Base-by-base conservation (phyloP, 30 jellyfish, hydroid and myxozoan species). In the Aurelia aurita complex sp. Pacific region DNA sequence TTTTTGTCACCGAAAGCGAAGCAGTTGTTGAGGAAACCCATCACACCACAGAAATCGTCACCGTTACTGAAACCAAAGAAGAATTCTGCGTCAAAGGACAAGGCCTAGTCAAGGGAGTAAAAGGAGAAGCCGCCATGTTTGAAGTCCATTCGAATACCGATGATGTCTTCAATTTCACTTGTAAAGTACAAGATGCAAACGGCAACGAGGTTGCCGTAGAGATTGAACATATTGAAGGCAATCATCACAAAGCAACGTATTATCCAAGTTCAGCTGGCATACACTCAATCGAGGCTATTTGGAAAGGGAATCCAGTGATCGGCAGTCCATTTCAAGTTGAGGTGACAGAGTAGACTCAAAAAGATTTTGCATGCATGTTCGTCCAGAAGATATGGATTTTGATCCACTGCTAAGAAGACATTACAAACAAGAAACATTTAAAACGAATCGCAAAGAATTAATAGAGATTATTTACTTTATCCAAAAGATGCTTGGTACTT, bases 161-260 rank as follows among this genome's bases (percentile, higher is more conserved):
- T 50, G 83, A 81, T 17, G 78, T 66, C 36, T 55, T 62, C 14
- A 64, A 69, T 40, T 81, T 81, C 53, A 62, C 79, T 68, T 81
- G 90, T 64, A 81, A 81, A 43, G 64, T 81, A 14, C 77, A 55
- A 50, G 90, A 81, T 69, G 74, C 79, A 36, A 55, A 81, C 67
- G 90, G 90, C n/a, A 81, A 81, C 70, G 83, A 81, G 84, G 83
- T 81, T 42, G 90, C 83, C n/a, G 90, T 69, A 29, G 90, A 69
- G 38, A 53, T 81, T 1, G 90, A 81, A 40, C 74, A 43, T 17
- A 60, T 81, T 5, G 83, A 55, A 32, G 83, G 71, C 11, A 69
- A 43, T 43, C 60, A 15, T 7, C 83, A 81, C 73, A 81, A 81
- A 54, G 90, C 90, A 18, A 81, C 90, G 11, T 81, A 81, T 55